phyloP scores from a whole-genome alignment of 2,113 vertebrate genomes.

The Xiphophorus couchianus region DNA sequence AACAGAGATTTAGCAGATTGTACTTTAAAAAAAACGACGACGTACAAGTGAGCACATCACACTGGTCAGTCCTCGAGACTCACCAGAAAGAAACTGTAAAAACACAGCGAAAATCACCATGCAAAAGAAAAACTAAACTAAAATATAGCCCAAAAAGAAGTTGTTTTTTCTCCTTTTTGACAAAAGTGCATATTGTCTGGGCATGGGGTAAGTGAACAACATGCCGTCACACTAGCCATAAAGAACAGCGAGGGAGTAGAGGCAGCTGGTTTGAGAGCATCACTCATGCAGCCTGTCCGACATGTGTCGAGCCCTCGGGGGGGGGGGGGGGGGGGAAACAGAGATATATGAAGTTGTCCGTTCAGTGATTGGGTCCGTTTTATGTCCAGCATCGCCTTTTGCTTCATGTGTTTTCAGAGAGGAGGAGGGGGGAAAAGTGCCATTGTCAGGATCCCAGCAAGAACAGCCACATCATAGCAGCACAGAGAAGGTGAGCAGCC shows the following conservation, averaged over 20 bases:
- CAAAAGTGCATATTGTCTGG: constrained; percentile 62
- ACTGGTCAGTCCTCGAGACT: constrained; percentile 31
- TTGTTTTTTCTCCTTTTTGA: constrained; percentile 37
- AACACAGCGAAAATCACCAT: constrained; percentile 51
- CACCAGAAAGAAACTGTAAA: constrained; percentile 13
- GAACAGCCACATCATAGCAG: constrained; percentile 64
- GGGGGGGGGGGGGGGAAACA: constrained; percentile 13
- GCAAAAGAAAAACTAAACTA: constrained; percentile 40
- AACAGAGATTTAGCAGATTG: constrained; percentile 44
- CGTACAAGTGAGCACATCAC: constrained; percentile 47
- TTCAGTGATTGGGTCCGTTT: constrained; percentile 45
- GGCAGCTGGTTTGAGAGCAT: constrained; percentile 37
- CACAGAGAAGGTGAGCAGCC: constrained; percentile 51
- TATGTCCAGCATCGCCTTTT: constrained; percentile 39
- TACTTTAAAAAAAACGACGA: constrained; percentile 23
- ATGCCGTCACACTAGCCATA: constrained; percentile 32
- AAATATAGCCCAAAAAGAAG: constrained; percentile 18
- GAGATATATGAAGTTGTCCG: constrained; percentile 42
- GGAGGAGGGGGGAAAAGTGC: not conserved
- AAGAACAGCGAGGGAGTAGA: constrained; percentile 7
- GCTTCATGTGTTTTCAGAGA: not conserved
- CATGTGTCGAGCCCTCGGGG: constrained; percentile 29
- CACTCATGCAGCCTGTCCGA: constrained; percentile 49
- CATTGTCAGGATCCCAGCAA: constrained; percentile 18
- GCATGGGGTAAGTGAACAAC: constrained; percentile 34